Percentiles rank a stretch among this genome's conserved stretches.
Evolutionary conservation across 2,113 vertebrate species (phyloP).

Genomic region (Empidonax traillii): DNA sequence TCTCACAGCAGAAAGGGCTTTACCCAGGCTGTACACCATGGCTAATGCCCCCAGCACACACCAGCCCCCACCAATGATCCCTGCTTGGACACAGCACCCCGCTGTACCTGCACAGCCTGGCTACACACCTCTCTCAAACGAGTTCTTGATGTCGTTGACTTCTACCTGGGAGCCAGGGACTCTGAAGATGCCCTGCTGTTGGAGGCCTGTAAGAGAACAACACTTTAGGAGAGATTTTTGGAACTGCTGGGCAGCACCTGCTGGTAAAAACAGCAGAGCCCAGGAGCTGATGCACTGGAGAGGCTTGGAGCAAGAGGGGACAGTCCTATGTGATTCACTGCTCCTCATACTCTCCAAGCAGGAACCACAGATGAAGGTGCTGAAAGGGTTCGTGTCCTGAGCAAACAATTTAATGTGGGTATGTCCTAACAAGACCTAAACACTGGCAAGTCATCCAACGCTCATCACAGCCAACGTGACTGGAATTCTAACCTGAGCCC

Average conservation of each 20-base stretch:
- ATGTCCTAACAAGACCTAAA: background rate
- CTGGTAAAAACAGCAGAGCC: background rate
- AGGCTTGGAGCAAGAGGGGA: background rate
- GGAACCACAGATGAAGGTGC: background rate
- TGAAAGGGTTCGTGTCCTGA: background rate
- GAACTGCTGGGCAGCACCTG: accelerated
- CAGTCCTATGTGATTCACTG: background rate
- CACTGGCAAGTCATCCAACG: background rate
- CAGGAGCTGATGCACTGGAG: accelerated
- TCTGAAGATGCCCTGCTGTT: slow-evolving; percentile 97
- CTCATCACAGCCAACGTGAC: background rate
- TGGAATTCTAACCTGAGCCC: background rate
- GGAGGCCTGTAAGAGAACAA: slow-evolving; percentile 82
- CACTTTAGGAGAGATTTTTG: background rate
- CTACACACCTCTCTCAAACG: slow-evolving; percentile 94
- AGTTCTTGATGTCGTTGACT: slow-evolving; percentile 99
- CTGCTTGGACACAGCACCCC: background rate
- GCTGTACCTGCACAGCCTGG: background rate
- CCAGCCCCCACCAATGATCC: accelerated
- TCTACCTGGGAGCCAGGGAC: slow-evolving; percentile 98
- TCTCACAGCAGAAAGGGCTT: background rate
- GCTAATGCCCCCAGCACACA: background rate
- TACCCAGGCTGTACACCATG: background rate
- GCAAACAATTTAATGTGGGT: accelerated
- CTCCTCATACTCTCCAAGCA: background rate